These are phyloP conservation scores for Drosophila jambulina DNA, from an alignment of 1,140 invertebrate genomes.

Conservation along the genomic window DNA sequence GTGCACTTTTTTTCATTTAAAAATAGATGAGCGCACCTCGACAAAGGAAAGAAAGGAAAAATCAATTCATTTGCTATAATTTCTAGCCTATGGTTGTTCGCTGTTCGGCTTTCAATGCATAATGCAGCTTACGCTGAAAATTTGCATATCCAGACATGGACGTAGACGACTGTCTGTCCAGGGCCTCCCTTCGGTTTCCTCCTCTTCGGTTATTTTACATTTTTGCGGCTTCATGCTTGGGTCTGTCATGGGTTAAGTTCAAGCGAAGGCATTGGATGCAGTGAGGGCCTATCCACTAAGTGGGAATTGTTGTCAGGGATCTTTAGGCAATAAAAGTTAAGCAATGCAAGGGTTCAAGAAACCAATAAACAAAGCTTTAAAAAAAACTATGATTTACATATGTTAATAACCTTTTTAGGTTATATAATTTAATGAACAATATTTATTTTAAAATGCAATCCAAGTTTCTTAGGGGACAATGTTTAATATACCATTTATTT, in stretches of 20 bases:
- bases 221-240: slow-evolving; percentile 45
- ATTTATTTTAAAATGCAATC: not conserved
- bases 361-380: not conserved
- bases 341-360: not conserved
- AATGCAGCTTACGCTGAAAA: slow-evolving; percentile 62
- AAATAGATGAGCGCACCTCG: slow-evolving; percentile 42
- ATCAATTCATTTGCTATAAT: slow-evolving; percentile 60
- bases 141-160: slow-evolving; percentile 63
- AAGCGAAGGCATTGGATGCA: slow-evolving; percentile 14
- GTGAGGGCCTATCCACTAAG: slow-evolving; percentile 3
- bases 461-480: no score
- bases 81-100: slow-evolving; percentile 13
- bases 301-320: not conserved
- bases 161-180: slow-evolving; percentile 26
- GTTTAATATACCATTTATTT: not conserved
- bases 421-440: not conserved
- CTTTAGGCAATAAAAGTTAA: not conserved
- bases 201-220: slow-evolving; percentile 28
- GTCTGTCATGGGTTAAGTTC: slow-evolving; percentile 51
- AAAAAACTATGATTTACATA: not conserved
- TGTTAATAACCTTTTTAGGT: not conserved
- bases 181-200: slow-evolving; percentile 19
- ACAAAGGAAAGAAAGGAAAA: slow-evolving; percentile 21
- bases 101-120: slow-evolving; percentile 36
- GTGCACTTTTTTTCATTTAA: slow-evolving; percentile 45